Evolutionary conservation across 2,797 vertebrate species (phyloP).

Genomic region (Apogon talboti): DNA sequence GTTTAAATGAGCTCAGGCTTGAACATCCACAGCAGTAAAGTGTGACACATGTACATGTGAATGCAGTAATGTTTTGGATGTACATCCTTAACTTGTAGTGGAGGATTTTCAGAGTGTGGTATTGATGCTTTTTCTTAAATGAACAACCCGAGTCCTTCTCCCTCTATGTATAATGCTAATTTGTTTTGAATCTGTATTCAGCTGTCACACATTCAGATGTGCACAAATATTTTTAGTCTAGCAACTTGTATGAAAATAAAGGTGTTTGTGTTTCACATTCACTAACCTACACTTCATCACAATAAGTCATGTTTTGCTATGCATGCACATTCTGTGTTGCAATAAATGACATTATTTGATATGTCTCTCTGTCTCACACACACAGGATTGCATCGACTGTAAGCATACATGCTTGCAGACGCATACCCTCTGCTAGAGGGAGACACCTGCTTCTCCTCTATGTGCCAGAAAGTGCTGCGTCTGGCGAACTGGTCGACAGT

Average conservation of each 20-base stretch:
- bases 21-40: too few relatives aligned
- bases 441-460: constrained; percentile 73
- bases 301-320: background rate
- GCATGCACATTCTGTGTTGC: background rate
- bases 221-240: constrained; percentile 3
- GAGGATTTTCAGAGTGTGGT: too few relatives aligned
- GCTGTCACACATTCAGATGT: background rate
- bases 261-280: background rate
- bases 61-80: too few relatives aligned
- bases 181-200: background rate
- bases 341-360: constrained; percentile 3
- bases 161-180: background rate
- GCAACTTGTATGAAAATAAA: background rate
- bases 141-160: too few relatives aligned
- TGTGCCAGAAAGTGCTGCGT: constrained; percentile 73
- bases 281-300: background rate
- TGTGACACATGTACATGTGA: too few relatives aligned
- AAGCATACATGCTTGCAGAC: background rate
- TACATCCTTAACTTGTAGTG: too few relatives aligned
- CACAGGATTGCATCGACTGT: constrained; percentile 7
- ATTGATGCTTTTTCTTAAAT: too few relatives aligned
- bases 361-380: constrained; percentile 4
- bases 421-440: constrained; percentile 42
- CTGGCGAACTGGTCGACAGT: constrained; percentile 64
- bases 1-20: too few relatives aligned